Base-by-base conservation (phyloP, 2,113 vertebrate genomes). In the Sus scrofa region DNA sequence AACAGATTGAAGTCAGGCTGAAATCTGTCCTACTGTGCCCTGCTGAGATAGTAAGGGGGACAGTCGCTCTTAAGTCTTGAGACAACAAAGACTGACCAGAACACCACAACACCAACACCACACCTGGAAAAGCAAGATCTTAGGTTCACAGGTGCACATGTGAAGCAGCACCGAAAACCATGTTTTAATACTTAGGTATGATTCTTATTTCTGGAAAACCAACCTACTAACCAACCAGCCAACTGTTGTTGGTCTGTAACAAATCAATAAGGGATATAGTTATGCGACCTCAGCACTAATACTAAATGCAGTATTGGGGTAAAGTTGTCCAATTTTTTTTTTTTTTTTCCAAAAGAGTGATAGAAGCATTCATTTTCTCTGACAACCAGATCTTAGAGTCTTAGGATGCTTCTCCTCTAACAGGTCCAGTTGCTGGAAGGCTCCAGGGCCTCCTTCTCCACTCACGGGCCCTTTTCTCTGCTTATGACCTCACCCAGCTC, bases 241-340 rank as follows among this genome's bases (percentile, higher is more conserved):
- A 70, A 6, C 3, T n/a, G n/a, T n/a, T n/a, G n/a, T 14, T 50
- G 39, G 3, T n/a, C 4, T 37, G 52, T 14, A 44, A 68, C 26
- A 89, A 82, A 65, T 68, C 54, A 20, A 20, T 20, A 26, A 86
- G 50, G 85, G 37, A 39, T 27, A 50, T 1, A 58, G 16, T n/a
- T 74, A 60, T 44, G n/a, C 63, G 71, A n/a, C 34, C 63, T 68
- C 24, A 82, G 20, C n/a, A 70, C 24, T 65, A 75, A 82, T 26
- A 54, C 60, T 44, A 32, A 85, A 67, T 26, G 52, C 6, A 63
- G 8, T 20, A 3, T 7, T 19, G 27, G 60, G 10, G 2, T 37
- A 30, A 94, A 90, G 77, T 65, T 24, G 65, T n/a, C n/a, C 44
- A 86, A 67, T 58, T 37, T 52, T 79, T 50, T 91, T 58, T 91